Conservation (phyloP, 2,888 invertebrate genomes). For the Helleia helle region DNA sequence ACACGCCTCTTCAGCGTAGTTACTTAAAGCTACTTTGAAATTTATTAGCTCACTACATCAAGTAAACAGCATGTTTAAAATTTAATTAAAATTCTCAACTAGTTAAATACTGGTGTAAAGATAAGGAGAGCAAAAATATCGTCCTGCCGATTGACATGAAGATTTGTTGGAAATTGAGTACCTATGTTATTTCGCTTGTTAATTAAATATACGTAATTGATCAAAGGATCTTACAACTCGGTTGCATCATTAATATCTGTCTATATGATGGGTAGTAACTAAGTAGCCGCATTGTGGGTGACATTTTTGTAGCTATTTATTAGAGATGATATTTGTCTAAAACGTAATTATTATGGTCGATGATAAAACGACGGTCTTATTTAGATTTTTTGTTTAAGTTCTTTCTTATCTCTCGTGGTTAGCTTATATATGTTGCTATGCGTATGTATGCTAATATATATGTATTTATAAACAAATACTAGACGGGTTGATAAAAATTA, state of each 20-base stretch:
- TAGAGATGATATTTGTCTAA: too few relatives aligned
- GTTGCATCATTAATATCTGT: slow-evolving; percentile 1
- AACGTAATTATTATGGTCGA: too few relatives aligned
- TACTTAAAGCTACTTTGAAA: slow-evolving; percentile 15
- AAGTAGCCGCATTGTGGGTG: slow-evolving; percentile 5
- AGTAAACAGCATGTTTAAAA: slow-evolving; percentile 7
- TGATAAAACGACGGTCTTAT: too few relatives aligned
- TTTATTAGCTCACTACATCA: slow-evolving; percentile 9
- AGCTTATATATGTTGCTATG: too few relatives aligned
- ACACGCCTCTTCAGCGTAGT: slow-evolving; percentile 21
- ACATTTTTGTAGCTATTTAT: too few relatives aligned
- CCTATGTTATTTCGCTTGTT: background rate
- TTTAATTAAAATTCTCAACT: slow-evolving; percentile 10
- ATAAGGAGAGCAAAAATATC: background rate
- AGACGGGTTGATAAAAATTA: too few relatives aligned
- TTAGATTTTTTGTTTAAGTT: too few relatives aligned
- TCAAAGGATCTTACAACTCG: background rate
- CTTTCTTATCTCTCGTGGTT: too few relatives aligned
- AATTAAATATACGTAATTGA: slow-evolving; percentile 4
- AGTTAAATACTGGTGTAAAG: background rate
- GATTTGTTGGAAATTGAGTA: slow-evolving; percentile 3
- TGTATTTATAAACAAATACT: too few relatives aligned
- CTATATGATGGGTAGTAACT: background rate
- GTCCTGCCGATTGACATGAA: background rate
- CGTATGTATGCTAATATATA: too few relatives aligned